phyloP scores from a whole-genome alignment of 2,797 vertebrate species.

The Spinibarbus caldwelli region DNA sequence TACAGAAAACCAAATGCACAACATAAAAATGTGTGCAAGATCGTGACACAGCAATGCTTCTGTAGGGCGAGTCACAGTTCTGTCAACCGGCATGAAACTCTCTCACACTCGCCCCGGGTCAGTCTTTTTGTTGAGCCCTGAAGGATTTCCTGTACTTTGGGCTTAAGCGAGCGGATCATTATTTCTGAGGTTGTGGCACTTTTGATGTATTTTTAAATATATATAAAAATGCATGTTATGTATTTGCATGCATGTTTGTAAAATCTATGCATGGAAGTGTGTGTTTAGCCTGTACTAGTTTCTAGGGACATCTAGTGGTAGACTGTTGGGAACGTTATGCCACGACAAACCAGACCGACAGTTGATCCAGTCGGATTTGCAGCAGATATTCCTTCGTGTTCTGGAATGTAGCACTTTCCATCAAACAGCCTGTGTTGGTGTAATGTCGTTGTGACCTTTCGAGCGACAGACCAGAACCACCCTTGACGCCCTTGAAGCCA shows the following conservation, averaged over 20 bases:
- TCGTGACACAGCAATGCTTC: not conserved
- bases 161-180: not conserved
- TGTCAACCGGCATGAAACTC: not conserved
- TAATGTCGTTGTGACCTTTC: constrained; percentile 28
- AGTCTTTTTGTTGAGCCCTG: not conserved
- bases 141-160: not conserved
- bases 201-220: not conserved
- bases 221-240: not conserved
- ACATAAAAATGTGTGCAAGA: not conserved
- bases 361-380: not conserved
- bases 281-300: constrained; percentile 9
- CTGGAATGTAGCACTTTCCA: constrained; percentile 2
- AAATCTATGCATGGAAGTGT: too few species aligned
- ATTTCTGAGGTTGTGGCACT: not conserved
- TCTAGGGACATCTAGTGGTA: constrained; percentile 59
- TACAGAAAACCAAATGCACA: not conserved
- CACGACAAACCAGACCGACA: not conserved
- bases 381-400: not conserved
- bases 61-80: not conserved
- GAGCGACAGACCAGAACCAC: constrained; percentile 39
- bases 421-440: constrained; percentile 20
- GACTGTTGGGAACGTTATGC: not conserved
- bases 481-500: constrained; percentile 22
- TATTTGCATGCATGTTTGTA: too few species aligned
- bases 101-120: not conserved